phyloP scores from a whole-genome alignment of 2,113 vertebrate species.

The Sphaerodactylus townsendi region DNA sequence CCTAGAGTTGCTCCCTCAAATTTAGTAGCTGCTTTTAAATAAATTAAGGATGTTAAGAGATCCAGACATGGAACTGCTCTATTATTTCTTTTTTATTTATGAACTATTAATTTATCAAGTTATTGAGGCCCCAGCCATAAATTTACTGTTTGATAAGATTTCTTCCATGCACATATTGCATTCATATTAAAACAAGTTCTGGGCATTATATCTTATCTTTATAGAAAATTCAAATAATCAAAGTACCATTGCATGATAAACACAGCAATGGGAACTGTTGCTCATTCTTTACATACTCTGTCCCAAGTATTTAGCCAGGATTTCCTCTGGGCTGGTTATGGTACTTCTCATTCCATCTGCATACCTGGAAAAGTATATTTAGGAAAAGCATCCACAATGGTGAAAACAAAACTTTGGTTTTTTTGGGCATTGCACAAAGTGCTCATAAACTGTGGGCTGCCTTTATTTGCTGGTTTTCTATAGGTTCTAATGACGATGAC shows the following conservation, averaged over 20 bases:
- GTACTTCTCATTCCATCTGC: neutral
- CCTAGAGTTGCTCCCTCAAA: too few species aligned
- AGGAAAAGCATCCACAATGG: neutral
- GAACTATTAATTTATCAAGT: neutral
- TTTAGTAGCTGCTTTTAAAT: too few species aligned
- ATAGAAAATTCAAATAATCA: conserved; percentile 7
- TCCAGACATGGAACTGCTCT: too few species aligned
- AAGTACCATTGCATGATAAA: neutral
- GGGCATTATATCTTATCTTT: neutral
- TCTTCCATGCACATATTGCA: neutral
- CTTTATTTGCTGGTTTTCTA: neutral
- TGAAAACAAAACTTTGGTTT: too few species aligned
- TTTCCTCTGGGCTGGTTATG: too few species aligned
- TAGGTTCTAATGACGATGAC: neutral
- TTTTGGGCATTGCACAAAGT: neutral
- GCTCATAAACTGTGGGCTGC: neutral
- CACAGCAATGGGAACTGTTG: neutral
- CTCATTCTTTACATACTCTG: neutral
- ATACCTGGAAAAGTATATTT: neutral
- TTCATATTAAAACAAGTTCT: neutral
- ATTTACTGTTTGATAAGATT: conserved; percentile 1
- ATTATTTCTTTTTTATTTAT: too few species aligned
- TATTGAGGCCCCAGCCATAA: neutral
- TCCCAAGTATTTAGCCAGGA: neutral
- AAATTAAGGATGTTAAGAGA: too few species aligned